phyloP scores from a whole-genome alignment of 2,113 vertebrate species.

The Notechis scutatus region DNA sequence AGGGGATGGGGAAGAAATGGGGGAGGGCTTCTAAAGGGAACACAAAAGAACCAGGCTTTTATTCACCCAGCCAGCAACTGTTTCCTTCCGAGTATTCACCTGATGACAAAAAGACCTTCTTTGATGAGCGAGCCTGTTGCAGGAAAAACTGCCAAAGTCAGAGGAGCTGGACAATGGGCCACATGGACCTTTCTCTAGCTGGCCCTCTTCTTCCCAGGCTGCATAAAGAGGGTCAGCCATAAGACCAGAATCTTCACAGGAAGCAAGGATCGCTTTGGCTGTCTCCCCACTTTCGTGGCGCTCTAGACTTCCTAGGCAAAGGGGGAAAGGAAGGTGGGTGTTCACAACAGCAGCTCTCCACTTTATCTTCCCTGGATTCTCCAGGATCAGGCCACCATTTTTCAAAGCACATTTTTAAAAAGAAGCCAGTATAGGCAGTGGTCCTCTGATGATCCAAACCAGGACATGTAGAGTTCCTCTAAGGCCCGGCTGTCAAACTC shows the following conservation, averaged over 20 bases:
- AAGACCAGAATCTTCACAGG: slow-evolving; percentile 61
- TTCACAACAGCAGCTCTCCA: background rate
- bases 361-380: background rate
- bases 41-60: background rate
- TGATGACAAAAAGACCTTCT: slow-evolving; percentile 54
- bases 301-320: slow-evolving; percentile 70
- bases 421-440: background rate
- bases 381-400: background rate
- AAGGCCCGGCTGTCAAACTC: background rate
- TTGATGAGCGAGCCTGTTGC: slow-evolving; percentile 15
- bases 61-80: background rate
- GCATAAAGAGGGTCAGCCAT: slow-evolving; percentile 45
- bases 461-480: background rate
- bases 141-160: slow-evolving; percentile 39
- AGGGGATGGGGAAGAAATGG: background rate
- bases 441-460: background rate
- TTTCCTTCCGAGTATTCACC: slow-evolving; percentile 53
- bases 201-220: slow-evolving; percentile 42
- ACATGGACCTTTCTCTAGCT: slow-evolving; percentile 33
- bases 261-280: slow-evolving; percentile 69
- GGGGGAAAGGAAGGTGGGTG: background rate
- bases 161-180: slow-evolving; percentile 49
- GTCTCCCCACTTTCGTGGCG: slow-evolving; percentile 73
- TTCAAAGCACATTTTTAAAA: background rate
- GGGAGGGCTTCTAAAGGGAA: background rate